Evolutionary conservation across 2,888 invertebrate species (phyloP), one percentile per base, ranked within the genome.

Genomic region (Suillia variegata): DNA sequence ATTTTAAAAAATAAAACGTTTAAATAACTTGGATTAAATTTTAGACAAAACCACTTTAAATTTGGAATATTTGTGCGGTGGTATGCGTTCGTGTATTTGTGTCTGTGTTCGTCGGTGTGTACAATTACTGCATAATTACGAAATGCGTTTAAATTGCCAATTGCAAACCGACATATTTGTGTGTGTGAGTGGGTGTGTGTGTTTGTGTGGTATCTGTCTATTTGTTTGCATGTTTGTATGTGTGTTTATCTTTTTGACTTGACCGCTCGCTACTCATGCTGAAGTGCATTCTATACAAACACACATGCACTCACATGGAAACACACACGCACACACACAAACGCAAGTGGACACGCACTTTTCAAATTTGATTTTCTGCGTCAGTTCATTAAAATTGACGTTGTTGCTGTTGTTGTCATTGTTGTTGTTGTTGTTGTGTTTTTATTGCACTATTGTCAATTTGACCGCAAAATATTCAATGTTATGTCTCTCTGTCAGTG

Each of bases 351-450:
- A 17, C 21, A 48, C 48, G 21, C 20, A 48, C 26, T 26, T 26
- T 26, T 26, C 26, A 5, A 47, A 47, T 47, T 17, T 17, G 20
- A 5, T 18, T 47, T 5, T 47, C 47, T 17, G 47, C 17, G 47
- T 47, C 55, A 63, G 56, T 33, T 21, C 22, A 52, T 56, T 52
- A 49, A 33, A 45, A 38, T 26, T 47, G 17, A 53, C 42, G 52
- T 52, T 8, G 57, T 51, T 24, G 13, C 15, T 24, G 50, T 26
- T 22, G 50, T 24, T 50, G 24, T 22, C 4, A 6, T 50, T 50
- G 50, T 38, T 38, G 38, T 38, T 38, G 38, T 13, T 10, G 38
- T 38, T 38, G 38, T 38, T 38, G 38, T 13, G 6, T 6, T 12
- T 31, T 31, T 31, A 31, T 31, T 31, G 18, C 31, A 31, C 10